Conservation (phyloP, 1,140 invertebrate species). For the Oncopeltus fasciatus region DNA sequence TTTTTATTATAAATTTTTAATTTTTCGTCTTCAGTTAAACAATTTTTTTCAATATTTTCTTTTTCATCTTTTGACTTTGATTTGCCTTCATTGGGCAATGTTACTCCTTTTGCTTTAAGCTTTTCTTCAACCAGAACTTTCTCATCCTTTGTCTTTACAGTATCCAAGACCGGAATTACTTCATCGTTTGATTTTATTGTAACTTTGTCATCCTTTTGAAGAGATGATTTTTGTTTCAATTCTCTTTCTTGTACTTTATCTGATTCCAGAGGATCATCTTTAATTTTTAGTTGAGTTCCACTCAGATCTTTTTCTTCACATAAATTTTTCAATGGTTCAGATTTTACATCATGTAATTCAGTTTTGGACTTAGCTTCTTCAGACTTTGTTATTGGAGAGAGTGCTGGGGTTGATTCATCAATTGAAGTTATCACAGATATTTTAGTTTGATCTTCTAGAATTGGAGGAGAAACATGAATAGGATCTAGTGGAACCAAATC, state of each 20-base stretch:
- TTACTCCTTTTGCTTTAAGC: no score
- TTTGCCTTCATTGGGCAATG: background rate
- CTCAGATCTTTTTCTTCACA: background rate
- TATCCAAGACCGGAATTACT: no score
- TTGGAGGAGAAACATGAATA: conserved; percentile 23
- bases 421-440: background rate
- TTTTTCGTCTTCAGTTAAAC: no score
- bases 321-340: background rate
- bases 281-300: no score
- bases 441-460: conserved; percentile 27
- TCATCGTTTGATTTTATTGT: no score
- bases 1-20: no score
- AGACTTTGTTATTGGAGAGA: conserved; percentile 38
- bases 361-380: conserved; percentile 34
- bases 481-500: conserved; percentile 20
- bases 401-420: conserved; percentile 15
- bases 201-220: background rate
- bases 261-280: no score
- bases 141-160: conserved; percentile 65
- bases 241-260: conserved; percentile 22
- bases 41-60: background rate
- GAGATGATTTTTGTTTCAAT: conserved; percentile 13
- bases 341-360: conserved; percentile 30
- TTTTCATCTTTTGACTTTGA: conserved; percentile 3
- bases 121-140: conserved; percentile 22